phyloP scores from a whole-genome alignment of 2,797 vertebrate species.

The Arnoldichthys spilopterus region DNA sequence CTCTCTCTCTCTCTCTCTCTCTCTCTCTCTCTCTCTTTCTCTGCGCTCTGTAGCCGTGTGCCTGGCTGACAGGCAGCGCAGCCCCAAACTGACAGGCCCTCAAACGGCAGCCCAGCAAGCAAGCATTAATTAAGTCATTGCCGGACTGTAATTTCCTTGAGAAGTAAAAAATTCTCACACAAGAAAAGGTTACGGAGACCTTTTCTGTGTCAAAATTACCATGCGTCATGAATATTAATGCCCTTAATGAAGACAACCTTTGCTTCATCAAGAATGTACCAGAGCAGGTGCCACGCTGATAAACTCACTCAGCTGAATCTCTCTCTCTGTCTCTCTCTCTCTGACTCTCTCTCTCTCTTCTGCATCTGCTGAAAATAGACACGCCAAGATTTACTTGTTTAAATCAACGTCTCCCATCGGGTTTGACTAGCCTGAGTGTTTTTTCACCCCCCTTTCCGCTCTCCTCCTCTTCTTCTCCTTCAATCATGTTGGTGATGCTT shows the following conservation, averaged over 20 bases:
- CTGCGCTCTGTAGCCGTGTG: slow-evolving; percentile 75
- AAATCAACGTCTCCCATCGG: slow-evolving; percentile 79
- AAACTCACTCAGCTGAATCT: slow-evolving; percentile 88
- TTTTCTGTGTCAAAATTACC: slow-evolving; percentile 99
- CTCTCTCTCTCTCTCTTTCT: slow-evolving; percentile 61
- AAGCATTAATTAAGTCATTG: slow-evolving; percentile 99
- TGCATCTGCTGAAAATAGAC: slow-evolving; percentile 79
- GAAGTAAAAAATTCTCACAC: slow-evolving; percentile 98
- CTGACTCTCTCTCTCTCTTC: slow-evolving; percentile 62
- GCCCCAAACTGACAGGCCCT: slow-evolving; percentile 97
- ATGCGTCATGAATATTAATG: slow-evolving; percentile 99
- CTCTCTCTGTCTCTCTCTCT: slow-evolving; percentile 59
- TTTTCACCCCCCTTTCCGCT: slow-evolving; percentile 12
- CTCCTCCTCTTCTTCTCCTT: slow-evolving; percentile 46
- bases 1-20: slow-evolving; percentile 67
- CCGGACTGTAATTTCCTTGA: slow-evolving; percentile 99
- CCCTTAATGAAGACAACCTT: slow-evolving; percentile 99
- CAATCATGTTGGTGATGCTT: slow-evolving; percentile 47
- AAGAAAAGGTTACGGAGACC: slow-evolving; percentile 99
- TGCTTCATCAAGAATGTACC: slow-evolving; percentile 99
- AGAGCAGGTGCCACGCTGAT: slow-evolving; percentile 98
- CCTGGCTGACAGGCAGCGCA: slow-evolving; percentile 86
- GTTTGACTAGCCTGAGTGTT: slow-evolving; percentile 56
- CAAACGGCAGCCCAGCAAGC: slow-evolving; percentile 92
- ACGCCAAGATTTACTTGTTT: slow-evolving; percentile 78